phyloP scores from a whole-genome alignment of 1,140 invertebrate species.

The Drosophila azteca region DNA sequence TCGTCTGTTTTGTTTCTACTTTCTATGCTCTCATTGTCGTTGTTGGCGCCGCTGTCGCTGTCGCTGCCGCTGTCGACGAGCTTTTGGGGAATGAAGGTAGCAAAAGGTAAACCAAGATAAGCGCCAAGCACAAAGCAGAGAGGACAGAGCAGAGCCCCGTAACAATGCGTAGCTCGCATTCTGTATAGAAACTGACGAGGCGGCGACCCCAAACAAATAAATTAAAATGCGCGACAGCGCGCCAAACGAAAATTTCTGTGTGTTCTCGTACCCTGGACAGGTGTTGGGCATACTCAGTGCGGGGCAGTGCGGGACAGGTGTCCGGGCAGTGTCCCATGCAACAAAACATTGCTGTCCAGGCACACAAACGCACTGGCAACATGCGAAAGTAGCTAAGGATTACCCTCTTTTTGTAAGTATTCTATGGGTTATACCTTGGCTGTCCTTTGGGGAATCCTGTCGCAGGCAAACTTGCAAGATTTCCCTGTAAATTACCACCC shows the following conservation, averaged over 20 bases:
- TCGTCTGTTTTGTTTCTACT: not conserved
- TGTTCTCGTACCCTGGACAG: constrained; percentile 26
- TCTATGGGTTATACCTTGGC: too few species aligned
- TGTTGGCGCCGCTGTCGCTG: too few species aligned
- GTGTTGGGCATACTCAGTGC: not conserved
- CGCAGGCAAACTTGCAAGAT: too few species aligned
- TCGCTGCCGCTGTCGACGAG: constrained; percentile 60
- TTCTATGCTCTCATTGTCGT: not conserved
- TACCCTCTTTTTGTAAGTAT: too few species aligned
- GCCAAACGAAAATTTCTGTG: constrained; percentile 56
- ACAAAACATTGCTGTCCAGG: too few species aligned
- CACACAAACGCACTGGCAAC: too few species aligned
- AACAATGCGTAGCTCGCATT: constrained; percentile 55
- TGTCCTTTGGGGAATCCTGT: too few species aligned
- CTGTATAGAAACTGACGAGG: constrained; percentile 74
- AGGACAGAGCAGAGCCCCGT: constrained; percentile 33
- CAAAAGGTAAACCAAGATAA: constrained; percentile 72
- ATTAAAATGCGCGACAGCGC: constrained; percentile 83
- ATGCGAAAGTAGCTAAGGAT: too few species aligned
- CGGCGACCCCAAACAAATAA: constrained; percentile 68
- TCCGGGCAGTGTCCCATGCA: too few species aligned
- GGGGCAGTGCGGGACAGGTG: constrained; percentile 3
- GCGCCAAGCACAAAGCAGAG: constrained; percentile 49
- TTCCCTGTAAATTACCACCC: too few species aligned
- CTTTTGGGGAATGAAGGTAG: constrained; percentile 54